Conservation (phyloP, 2,797 vertebrate species). For the Intellagama lesueurii region DNA sequence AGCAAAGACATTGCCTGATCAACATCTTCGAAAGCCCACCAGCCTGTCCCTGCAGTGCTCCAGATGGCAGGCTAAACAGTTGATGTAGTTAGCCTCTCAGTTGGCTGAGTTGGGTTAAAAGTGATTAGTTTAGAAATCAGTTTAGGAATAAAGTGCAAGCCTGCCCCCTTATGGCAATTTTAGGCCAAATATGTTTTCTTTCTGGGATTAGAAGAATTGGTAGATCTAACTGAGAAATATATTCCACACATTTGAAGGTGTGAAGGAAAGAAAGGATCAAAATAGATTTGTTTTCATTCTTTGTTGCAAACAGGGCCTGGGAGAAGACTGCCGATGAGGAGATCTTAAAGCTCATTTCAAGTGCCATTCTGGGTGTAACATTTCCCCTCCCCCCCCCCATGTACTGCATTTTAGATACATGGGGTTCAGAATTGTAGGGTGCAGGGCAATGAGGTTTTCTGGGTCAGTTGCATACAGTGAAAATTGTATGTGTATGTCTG, state of each 20-base stretch:
- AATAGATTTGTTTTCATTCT: background rate
- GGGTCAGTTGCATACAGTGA: background rate
- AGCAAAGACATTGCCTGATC: too few species aligned
- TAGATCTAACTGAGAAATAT: background rate
- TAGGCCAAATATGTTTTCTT: background rate
- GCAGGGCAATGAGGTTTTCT: background rate
- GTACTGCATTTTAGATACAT: background rate
- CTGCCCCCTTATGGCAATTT: constrained; percentile 17
- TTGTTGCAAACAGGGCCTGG: background rate
- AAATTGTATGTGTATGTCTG: background rate
- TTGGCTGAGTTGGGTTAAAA: too few species aligned
- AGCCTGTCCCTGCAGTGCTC: too few species aligned
- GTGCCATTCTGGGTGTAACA: too few species aligned
- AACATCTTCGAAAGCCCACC: too few species aligned
- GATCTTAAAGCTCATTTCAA: background rate
- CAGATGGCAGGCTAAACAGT: too few species aligned
- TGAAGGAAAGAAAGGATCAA: background rate
- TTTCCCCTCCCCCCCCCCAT: too few species aligned
- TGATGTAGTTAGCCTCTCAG: too few species aligned
- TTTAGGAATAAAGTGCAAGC: background rate
- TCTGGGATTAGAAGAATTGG: background rate
- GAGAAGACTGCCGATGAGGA: background rate
- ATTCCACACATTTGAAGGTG: background rate
- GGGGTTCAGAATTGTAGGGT: background rate
- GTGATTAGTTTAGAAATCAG: background rate